Evolutionary conservation across 2,888 invertebrate genomes (phyloP), one percentile per base, ranked within the genome.

Genomic region (Drosophila paramelanica): DNA sequence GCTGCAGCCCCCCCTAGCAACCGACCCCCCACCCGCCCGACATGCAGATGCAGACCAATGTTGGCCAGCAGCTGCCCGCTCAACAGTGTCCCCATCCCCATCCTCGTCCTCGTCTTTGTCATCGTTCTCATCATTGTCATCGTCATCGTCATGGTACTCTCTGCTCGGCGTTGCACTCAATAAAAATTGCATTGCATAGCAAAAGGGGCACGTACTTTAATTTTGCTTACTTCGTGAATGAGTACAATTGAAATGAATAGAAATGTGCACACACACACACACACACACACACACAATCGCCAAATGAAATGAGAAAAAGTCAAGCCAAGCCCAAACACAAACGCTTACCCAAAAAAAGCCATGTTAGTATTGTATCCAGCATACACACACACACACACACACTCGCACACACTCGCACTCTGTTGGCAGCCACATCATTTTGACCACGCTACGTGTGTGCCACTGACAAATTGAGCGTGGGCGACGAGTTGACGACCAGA

Each of bases 191-290:
- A 81, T 71, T 71, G 81, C 81, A 81, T 80, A 45, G 74, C 77
- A 64, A 66, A 72, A 77, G 72, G 86, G 83, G 72, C 86, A 88
- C 83, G 88, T 88, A 79, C 52, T 86, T 86, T 88, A 79, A 88
- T 84, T 88, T 86, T 61, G 80, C 87, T 88, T 75, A 70, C 87
- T 88, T 75, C 81, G 89, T 80, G 83, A 83, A 82, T 73, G 83
- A 79, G 83, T 64, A 67, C 89, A 86, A 86, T 79, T 71, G 80
- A 88, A 88, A 71, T 75, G 87, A 88, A 88, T 79, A 67, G 64
- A 85, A 85, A 76, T 68, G 76, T 64, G 69, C 65, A 69, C 53
- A 38, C 27, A 27, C 27, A 27, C 36, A 46, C 27, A 27, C 36
- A 46, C 53, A 38, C 27, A 27, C 65, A 69, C 53, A 38, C 27